Evolutionary conservation across 1,140 invertebrate species (phyloP).

Genomic region (Drosophila nigromelanica): DNA sequence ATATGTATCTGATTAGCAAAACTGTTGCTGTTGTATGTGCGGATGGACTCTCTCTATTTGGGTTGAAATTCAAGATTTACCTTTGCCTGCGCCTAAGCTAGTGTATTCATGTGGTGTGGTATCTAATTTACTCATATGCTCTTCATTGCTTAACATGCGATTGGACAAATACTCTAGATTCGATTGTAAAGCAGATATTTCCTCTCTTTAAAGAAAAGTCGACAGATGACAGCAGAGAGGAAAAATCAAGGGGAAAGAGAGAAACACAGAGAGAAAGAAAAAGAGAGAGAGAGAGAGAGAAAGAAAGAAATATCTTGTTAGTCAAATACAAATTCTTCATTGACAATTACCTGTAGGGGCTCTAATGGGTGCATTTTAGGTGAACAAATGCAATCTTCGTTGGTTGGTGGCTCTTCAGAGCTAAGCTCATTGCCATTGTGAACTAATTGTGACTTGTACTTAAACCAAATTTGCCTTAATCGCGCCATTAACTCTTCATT

Average conservation of each 20-base stretch:
- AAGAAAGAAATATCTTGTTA: constrained; percentile 41
- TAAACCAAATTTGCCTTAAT: constrained; percentile 85
- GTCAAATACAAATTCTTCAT: constrained; percentile 32
- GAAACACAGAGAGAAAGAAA: constrained; percentile 33
- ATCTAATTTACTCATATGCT: constrained; percentile 79
- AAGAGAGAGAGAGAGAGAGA: constrained; percentile 47
- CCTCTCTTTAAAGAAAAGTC: constrained; percentile 79
- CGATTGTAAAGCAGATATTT: constrained; percentile 86
- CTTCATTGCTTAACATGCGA: constrained; percentile 84
- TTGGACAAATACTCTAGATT: constrained; percentile 85
- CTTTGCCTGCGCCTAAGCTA: constrained; percentile 78
- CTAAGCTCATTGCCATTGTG: constrained; percentile 48
- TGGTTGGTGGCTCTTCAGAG: constrained; percentile 36
- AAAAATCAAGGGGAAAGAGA: constrained; percentile 32
- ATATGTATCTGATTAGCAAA: constrained; percentile 10
- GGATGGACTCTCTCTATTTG: neutral
- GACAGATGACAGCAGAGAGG: constrained; percentile 11
- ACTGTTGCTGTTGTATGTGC: neutral
- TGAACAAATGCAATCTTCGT: constrained; percentile 53
- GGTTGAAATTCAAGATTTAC: constrained; percentile 57
- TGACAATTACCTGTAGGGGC: constrained; percentile 49
- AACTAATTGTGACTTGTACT: constrained; percentile 83
- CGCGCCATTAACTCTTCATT: constrained; percentile 86
- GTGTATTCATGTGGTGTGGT: constrained; percentile 72
- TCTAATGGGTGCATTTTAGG: constrained; percentile 45